Conservation (phyloP, 2,888 invertebrate species). For the Homarus gammarus region DNA sequence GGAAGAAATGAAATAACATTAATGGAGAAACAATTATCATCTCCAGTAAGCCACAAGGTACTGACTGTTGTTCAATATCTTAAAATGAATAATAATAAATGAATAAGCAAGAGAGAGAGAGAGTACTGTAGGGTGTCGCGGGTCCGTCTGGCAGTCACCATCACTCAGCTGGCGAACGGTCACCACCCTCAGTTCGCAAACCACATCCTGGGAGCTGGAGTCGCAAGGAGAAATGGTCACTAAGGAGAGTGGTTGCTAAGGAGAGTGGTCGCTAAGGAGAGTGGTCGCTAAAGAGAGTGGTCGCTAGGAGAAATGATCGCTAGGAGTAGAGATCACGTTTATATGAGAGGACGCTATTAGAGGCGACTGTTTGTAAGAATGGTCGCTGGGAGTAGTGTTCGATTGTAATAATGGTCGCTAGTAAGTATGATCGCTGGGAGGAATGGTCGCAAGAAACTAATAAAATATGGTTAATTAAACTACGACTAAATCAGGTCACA, state of each 20-base stretch:
- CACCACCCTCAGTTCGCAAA: background rate
- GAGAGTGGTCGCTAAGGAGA: background rate
- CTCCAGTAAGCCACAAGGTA: too few species aligned
- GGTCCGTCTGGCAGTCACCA: background rate
- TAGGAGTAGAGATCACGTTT: background rate
- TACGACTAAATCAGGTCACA: too few species aligned
- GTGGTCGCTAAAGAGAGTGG: background rate
- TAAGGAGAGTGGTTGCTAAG: background rate
- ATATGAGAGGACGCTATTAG: background rate
- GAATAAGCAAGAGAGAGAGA: background rate
- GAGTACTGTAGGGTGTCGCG: background rate
- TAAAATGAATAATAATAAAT: background rate
- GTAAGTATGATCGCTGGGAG: too few species aligned
- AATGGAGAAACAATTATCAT: too few species aligned
- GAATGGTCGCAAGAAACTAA: too few species aligned
- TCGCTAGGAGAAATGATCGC: background rate
- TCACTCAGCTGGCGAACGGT: background rate
- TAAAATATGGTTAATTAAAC: too few species aligned
- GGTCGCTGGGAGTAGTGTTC: too few species aligned
- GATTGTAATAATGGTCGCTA: too few species aligned
- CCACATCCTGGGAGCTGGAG: background rate
- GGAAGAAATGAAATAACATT: background rate
- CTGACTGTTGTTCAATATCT: too few species aligned
- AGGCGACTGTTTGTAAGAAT: too few species aligned
- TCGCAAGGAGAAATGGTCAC: background rate